These are phyloP conservation scores for Ips typographus DNA, from an alignment of 1,140 invertebrate species.

Conservation along the genomic window DNA sequence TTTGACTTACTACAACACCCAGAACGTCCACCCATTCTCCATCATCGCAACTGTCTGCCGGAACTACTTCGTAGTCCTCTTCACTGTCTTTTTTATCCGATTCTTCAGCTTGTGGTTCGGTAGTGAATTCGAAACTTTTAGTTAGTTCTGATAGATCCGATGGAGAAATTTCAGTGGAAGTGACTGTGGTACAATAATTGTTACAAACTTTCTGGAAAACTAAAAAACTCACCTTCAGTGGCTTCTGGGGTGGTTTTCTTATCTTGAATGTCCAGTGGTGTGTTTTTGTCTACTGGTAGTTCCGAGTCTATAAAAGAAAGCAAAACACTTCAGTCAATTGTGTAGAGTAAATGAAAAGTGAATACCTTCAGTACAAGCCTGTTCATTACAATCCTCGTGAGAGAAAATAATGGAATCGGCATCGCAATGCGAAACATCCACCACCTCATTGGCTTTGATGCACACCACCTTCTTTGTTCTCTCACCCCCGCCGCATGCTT, in stretches of 20 bases:
- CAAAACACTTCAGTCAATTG: conserved; percentile 6
- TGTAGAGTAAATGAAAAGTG: conserved; percentile 6
- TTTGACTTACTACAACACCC: conserved; percentile 14
- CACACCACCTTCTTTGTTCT: conserved; percentile 77
- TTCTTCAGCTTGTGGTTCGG: conserved; percentile 40
- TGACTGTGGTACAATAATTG: not conserved
- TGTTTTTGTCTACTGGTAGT: conserved; percentile 62
- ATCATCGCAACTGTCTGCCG: conserved; percentile 61
- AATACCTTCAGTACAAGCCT: conserved; percentile 68
- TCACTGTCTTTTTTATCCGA: conserved; percentile 38
- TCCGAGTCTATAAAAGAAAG: conserved; percentile 41
- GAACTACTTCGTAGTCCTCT: conserved; percentile 56
- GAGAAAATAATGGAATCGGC: conserved; percentile 63
- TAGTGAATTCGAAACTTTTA: conserved; percentile 46
- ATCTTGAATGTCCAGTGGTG: conserved; percentile 43
- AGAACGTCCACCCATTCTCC: conserved; percentile 59
- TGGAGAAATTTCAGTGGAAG: conserved; percentile 12
- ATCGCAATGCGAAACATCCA: conserved; percentile 64
- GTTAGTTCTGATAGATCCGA: conserved; percentile 42
- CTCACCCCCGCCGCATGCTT: conserved; percentile 79
- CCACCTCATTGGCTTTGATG: conserved; percentile 68
- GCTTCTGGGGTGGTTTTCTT: conserved; percentile 14
- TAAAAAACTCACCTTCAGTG: conserved; percentile 13
- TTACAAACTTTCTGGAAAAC: not conserved
- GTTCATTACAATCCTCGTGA: conserved; percentile 72